Percentiles rank a stretch among this genome's conserved stretches.
These are phyloP conservation scores for Capreolus pygargus DNA, from an alignment of 2,113 vertebrate species.

Conservation along the genomic window DNA sequence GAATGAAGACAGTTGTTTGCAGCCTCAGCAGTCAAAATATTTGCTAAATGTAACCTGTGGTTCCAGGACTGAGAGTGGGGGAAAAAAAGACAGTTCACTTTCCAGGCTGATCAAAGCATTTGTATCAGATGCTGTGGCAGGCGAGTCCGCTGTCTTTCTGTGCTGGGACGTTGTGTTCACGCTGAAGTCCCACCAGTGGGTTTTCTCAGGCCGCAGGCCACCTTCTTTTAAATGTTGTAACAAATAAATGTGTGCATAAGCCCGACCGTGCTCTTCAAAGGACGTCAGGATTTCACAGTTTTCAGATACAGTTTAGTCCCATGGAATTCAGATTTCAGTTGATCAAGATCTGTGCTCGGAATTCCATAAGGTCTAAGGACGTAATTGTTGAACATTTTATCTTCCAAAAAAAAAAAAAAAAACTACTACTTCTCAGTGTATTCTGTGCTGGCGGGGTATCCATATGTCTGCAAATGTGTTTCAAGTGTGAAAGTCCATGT, in stretches of 20 bases:
- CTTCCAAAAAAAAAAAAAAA: conserved; percentile 1
- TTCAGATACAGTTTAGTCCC: neutral
- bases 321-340: neutral
- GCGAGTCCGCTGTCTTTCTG: fast-evolving
- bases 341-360: conserved; percentile 24
- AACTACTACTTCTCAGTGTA: neutral
- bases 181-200: fast-evolving
- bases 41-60: conserved; percentile 3
- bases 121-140: neutral
- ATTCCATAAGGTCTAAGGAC: neutral
- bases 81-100: neutral
- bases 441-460: neutral
- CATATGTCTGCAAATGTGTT: neutral
- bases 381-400: neutral
- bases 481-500: neutral
- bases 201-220: neutral
- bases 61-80: neutral
- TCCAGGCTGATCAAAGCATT: neutral
- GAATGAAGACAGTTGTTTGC: conserved; percentile 35
- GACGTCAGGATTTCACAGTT: neutral
- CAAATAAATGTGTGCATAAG: neutral
- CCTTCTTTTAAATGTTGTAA: neutral
- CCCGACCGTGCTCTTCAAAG: neutral
- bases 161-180: fast-evolving
- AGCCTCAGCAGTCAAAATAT: conserved; percentile 38